Percentiles rank a stretch among this genome's conserved stretches.
Conservation (phyloP, 2,888 invertebrate species). For the Andrena haemorrhoa region DNA sequence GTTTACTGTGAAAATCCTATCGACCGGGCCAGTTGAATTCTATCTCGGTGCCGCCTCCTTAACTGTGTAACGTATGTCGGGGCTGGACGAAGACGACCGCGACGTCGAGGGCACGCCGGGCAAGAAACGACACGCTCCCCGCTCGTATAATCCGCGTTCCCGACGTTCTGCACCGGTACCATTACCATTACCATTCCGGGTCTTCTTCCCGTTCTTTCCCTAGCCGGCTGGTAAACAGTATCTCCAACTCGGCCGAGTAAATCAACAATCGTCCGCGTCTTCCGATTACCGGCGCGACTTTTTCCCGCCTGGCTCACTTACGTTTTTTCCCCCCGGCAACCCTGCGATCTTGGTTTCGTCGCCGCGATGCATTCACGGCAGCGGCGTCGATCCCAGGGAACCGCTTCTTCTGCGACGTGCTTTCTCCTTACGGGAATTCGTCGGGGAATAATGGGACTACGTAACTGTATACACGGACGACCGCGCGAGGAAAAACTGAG, state of each 20-base stretch:
- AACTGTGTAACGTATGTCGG: constrained; percentile 75
- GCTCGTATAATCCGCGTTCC: constrained; percentile 70
- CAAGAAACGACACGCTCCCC: constrained; percentile 67
- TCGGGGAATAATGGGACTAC: constrained; percentile 32
- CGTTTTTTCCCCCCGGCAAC: constrained; percentile 31
- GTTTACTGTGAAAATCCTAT: constrained; percentile 44
- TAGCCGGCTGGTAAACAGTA: constrained; percentile 63
- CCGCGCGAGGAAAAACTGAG: constrained; percentile 19
- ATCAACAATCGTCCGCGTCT: constrained; percentile 67
- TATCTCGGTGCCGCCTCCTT: constrained; percentile 71
- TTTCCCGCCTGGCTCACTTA: constrained; percentile 42
- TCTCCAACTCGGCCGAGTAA: constrained; percentile 65
- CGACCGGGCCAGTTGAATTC: constrained; percentile 73
- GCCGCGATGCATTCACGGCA: constrained; percentile 5
- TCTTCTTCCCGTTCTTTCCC: constrained; percentile 53
- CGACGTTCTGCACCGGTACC: constrained; percentile 72
- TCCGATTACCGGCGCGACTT: constrained; percentile 55
- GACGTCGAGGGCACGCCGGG: constrained; percentile 44
- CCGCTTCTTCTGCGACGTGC: constrained; percentile 53
- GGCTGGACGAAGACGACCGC: constrained; percentile 54
- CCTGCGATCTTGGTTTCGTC: constrained; percentile 25
- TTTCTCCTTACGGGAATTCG: constrained; percentile 55
- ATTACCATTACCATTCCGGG: constrained; percentile 73
- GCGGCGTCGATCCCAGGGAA: constrained; percentile 7
- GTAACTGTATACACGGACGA: constrained; percentile 39